Base-by-base conservation (phyloP, 1,140 invertebrate species). In the Hylaeus anthracinus region DNA sequence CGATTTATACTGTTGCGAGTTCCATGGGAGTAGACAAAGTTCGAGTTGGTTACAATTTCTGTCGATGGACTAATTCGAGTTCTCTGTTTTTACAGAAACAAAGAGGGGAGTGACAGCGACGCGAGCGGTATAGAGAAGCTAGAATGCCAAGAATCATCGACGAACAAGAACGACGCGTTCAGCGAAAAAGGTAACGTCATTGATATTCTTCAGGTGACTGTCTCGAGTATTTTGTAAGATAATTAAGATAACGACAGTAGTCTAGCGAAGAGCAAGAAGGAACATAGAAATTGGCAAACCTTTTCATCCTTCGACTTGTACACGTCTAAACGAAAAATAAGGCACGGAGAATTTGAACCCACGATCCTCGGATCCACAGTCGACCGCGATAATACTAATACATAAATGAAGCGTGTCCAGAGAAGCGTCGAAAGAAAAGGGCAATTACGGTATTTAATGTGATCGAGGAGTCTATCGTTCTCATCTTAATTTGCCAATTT, bases 131-230 rank as follows among this genome's bases (percentile, higher is more conserved):
- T 43, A n/a, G 61, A 64, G 1, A 55, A 79, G 37, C 2, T 26
- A 1, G 53, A 72, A 2, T 41, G 61, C 3, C n/a, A 45, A 48
- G 79, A 80, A 37, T 61, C 64, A 12, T 41, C 41, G 61, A 67
- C 39, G 45, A 70, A 45, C 72, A 67, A 76, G 58, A 79, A 81
- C 15, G 77, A 83, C 65, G 10, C 41, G 2, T 81, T 70, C 77
- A 71, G 66, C 58, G 64, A 78, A 73, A 87, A 81, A 63, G 88
- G 90, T 91, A 58, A 90, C 26, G 88, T 88, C 6, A 5, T 43
- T 55, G n/a, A 56, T 26, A 26, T 26, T 26, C 26, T 26, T 26
- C 26, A 26, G 26, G 26, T 26, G 26, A 26, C 26, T 26, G 26
- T 26, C 26, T 26, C 26, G 26, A 26, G 26, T 26, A 26, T 26